phyloP scores from a whole-genome alignment of 1,140 invertebrate species.

The Neodiprion virginianus region DNA sequence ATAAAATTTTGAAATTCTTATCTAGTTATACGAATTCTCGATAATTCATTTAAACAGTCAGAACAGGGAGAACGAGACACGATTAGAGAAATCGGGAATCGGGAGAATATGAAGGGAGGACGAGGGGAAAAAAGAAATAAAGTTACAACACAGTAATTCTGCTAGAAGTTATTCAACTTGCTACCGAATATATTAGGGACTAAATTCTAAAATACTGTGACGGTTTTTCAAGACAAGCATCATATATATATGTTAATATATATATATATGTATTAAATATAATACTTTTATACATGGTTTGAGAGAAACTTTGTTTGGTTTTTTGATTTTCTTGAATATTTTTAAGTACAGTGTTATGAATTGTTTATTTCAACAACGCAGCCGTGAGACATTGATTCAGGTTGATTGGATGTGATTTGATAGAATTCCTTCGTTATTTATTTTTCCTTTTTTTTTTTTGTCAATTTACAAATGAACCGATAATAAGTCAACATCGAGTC shows the following conservation, averaged over 20 bases:
- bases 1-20: neutral
- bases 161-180: neutral
- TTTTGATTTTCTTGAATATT: no score
- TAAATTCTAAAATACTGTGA: conserved; percentile 4
- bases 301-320: no score
- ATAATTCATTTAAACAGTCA: neutral
- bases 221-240: neutral
- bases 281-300: no score
- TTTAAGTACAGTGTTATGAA: no score
- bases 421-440: no score
- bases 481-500: no score
- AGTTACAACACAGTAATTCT: neutral
- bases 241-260: no score
- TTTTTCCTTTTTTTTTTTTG: no score
- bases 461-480: no score
- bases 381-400: no score
- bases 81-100: neutral
- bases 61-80: neutral
- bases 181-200: neutral
- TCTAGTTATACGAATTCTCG: neutral
- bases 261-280: neutral
- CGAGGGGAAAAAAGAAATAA: neutral
- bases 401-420: no score
- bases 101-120: neutral
- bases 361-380: no score